Base-by-base conservation (phyloP, 2,797 vertebrate genomes). In the Rhinatrema bivittatum region DNA sequence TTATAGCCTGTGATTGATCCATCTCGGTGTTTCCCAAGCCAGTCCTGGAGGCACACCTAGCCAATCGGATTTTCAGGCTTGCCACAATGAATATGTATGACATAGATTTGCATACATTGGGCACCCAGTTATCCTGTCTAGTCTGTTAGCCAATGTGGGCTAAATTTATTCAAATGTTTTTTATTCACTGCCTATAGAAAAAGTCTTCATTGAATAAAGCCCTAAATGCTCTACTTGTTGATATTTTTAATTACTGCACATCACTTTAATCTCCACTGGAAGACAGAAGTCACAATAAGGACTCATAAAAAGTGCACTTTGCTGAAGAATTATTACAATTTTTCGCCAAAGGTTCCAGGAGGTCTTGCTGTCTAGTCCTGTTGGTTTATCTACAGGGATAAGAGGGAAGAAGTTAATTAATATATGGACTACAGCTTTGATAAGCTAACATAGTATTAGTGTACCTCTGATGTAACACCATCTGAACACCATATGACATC, bases 201-300 rank as follows among this genome's bases (percentile, higher is more conserved):
- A n/a, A n/a, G n/a, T n/a, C n/a, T n/a, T n/a, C n/a, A n/a, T n/a
- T n/a, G n/a, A n/a, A n/a, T n/a, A n/a, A n/a, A n/a, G n/a, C n/a
- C n/a, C 20, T 26, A n/a, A n/a, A 3, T 9, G 31, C 29, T 33
- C 14, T 5, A 6, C 19, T 26, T 30, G 4, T 36, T 10, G n/a
- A n/a, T n/a, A n/a, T 32, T 38, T 43, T 46, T 29, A 64, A 62
- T 64, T 50, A 58, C 33, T 41, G 38, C 18, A 59, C 40, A n/a
- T 47, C 42, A 62, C 68, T 56, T 54, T 18, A 25, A 19, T 29
- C 47, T 58, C 32, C 24, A 16, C 13, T 33, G 8, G 21, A 15
- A 38, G 34, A 20, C 58, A 59, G 62, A 62, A 57, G 57, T 54
- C 57, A 39, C 30, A 25, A 13, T 51, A 42, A 36, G 30, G 17